These are phyloP conservation scores for Aldrovandia affinis DNA, from an alignment of 2,797 vertebrate species.

Conservation along the genomic window DNA sequence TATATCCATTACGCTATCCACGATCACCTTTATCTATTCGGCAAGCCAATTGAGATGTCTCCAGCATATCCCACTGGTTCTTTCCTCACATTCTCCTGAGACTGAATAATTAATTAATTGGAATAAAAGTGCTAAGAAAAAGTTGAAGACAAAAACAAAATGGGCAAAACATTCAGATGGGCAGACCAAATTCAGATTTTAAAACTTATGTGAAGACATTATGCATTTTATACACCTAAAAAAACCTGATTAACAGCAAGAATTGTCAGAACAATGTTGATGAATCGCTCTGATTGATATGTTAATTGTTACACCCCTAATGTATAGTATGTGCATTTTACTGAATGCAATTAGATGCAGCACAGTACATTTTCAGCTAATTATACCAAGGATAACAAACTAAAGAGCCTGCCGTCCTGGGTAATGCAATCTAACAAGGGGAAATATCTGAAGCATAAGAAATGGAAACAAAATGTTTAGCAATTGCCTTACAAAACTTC, in stretches of 20 bases:
- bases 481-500: neutral
- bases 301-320: neutral
- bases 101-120: neutral
- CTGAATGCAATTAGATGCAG: too few relatives aligned
- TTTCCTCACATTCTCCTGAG: neutral
- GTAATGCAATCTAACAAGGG: neutral
- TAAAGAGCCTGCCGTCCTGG: neutral
- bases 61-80: neutral
- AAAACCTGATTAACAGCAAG: too few relatives aligned
- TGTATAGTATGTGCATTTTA: neutral
- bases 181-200: too few relatives aligned
- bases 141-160: too few relatives aligned
- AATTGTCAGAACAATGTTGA: too few relatives aligned
- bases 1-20: too few relatives aligned
- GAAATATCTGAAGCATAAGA: neutral
- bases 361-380: neutral
- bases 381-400: neutral
- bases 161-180: too few relatives aligned
- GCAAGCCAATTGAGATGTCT: neutral
- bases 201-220: too few relatives aligned
- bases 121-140: too few relatives aligned
- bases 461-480: neutral
- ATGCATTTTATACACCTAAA: neutral
- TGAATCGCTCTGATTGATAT: neutral
- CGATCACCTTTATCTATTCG: too few relatives aligned